phyloP scores from a whole-genome alignment of 2,888 invertebrate species.

The Caenorhabditis virilis region DNA sequence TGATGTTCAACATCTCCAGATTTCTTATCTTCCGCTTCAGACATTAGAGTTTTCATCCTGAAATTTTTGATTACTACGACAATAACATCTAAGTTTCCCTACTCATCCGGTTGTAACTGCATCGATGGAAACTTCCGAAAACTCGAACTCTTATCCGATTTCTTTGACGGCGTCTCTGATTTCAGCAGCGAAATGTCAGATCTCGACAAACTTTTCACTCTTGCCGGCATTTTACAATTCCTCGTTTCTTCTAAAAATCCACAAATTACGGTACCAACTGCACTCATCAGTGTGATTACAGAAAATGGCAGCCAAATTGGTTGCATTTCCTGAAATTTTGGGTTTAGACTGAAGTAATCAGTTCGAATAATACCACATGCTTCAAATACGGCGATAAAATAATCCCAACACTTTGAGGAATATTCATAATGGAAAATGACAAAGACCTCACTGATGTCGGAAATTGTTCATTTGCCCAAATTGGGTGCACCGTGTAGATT shows the following conservation, averaged over 20 bases:
- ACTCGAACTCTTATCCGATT: too few relatives aligned
- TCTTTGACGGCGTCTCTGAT: too few relatives aligned
- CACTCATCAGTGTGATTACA: conserved; percentile 15
- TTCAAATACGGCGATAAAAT: conserved; percentile 33
- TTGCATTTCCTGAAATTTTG: conserved; percentile 4
- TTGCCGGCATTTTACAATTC: conserved; percentile 19
- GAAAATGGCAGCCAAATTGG: conserved; percentile 20
- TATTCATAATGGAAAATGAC: conserved; percentile 28
- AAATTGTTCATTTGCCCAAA: conserved; percentile 39
- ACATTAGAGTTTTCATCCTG: too few relatives aligned
- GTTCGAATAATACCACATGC: conserved; percentile 21
- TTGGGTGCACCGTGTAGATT: conserved; percentile 36
- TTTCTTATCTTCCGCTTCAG: too few relatives aligned
- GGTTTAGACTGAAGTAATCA: not conserved
- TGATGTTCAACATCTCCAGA: too few relatives aligned
- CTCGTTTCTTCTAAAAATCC: conserved; percentile 24
- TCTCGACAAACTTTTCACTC: conserved; percentile 15
- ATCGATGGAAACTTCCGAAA: too few relatives aligned
- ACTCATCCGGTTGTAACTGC: too few relatives aligned
- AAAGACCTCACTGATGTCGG: conserved; percentile 30
- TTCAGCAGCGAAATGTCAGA: not conserved
- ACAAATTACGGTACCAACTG: conserved; percentile 10
- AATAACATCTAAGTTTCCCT: too few relatives aligned
- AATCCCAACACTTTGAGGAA: conserved; percentile 36
- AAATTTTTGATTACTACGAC: too few relatives aligned